Conservation (phyloP, 2,113 vertebrate genomes). For the Toxotes chatareus region DNA sequence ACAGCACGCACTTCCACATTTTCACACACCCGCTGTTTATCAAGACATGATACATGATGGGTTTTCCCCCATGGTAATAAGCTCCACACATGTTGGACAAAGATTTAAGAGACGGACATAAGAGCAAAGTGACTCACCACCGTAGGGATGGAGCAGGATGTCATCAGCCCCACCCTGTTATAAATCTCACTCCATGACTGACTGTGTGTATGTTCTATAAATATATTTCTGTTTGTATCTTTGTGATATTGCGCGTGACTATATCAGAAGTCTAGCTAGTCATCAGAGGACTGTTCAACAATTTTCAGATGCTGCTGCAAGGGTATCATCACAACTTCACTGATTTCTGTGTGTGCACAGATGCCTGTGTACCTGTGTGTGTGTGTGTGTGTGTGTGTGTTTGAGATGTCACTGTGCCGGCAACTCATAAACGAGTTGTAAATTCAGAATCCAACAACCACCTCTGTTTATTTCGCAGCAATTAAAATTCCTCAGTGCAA, state of each 20-base stretch:
- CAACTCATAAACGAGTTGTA: conserved; percentile 65
- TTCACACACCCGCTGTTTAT: background rate
- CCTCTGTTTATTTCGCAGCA: conserved; percentile 69
- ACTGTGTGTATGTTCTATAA: conserved; percentile 22
- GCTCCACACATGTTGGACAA: conserved; percentile 55
- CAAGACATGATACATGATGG: background rate
- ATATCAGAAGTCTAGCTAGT: conserved; percentile 18
- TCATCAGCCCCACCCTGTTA: conserved; percentile 45
- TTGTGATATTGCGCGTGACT: conserved; percentile 13
- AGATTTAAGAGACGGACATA: conserved; percentile 63
- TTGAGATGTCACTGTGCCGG: conserved; percentile 21
- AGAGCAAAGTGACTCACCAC: conserved; percentile 64
- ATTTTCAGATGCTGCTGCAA: conserved; percentile 27
- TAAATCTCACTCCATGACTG: conserved; percentile 44
- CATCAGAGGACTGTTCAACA: conserved; percentile 26
- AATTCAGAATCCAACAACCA: conserved; percentile 63
- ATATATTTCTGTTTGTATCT: conserved; percentile 13
- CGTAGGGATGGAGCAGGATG: conserved; percentile 40
- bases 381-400: conserved; percentile 39
- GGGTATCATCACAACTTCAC: conserved; percentile 9
- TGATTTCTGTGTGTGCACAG: conserved; percentile 3
- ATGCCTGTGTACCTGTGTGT: conserved; percentile 37
- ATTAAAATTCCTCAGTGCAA: conserved; percentile 79
- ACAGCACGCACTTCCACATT: conserved; percentile 5
- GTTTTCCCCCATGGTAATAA: conserved; percentile 46